Evolutionary conservation across 2,888 invertebrate genomes (phyloP).

Genomic region (Atherix ibis): DNA sequence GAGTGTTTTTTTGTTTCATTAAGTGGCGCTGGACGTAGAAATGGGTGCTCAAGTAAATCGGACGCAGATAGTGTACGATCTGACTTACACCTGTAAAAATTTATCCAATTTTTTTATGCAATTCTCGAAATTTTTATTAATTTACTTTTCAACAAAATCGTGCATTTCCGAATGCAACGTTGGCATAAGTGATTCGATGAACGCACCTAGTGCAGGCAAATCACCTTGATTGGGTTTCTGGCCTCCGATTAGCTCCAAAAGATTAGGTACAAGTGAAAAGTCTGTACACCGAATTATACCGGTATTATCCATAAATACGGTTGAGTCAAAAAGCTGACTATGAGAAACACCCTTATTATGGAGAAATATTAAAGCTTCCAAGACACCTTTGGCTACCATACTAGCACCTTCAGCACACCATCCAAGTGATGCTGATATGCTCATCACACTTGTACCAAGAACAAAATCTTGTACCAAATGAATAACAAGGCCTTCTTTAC

Average conservation of each 20-base stretch:
- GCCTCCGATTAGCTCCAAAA: constrained; percentile 26
- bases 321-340: constrained; percentile 59
- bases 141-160: constrained; percentile 31
- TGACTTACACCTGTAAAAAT: constrained; percentile 23
- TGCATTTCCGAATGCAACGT: constrained; percentile 28
- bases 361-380: constrained; percentile 59
- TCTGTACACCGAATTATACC: constrained; percentile 36
- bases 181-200: constrained; percentile 27
- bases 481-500: constrained; percentile 46
- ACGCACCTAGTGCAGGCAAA: constrained; percentile 28
- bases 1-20: constrained; percentile 26
- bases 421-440: constrained; percentile 25
- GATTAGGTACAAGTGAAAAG: constrained; percentile 26
- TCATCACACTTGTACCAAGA: constrained; percentile 27
- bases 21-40: constrained; percentile 40
- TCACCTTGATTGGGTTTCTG: constrained; percentile 25
- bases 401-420: constrained; percentile 34
- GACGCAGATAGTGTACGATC: constrained; percentile 50
- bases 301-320: constrained; percentile 52
- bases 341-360: constrained; percentile 73
- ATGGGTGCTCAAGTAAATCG: constrained; percentile 61
- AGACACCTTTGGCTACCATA: constrained; percentile 48
- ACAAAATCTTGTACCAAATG: constrained; percentile 56
- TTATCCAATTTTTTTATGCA: background rate
- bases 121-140: background rate